Base-by-base conservation (phyloP, 2,888 invertebrate species). In the Drosophila fulvimacula region DNA sequence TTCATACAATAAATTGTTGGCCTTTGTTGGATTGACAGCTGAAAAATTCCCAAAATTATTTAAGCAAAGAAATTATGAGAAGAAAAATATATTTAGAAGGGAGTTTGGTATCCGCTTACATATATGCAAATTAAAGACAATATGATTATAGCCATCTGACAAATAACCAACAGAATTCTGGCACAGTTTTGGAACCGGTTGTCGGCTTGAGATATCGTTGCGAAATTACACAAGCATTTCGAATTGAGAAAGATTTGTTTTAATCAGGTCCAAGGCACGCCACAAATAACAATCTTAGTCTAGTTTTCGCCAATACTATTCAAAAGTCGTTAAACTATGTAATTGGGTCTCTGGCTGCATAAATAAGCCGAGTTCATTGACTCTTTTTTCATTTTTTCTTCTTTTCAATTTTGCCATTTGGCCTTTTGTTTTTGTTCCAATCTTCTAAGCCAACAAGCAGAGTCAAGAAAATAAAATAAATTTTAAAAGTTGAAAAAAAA, bases 341-440 rank as follows among this genome's bases (percentile, higher is more conserved):
- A 84, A 82, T 84, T 84, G 85, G 81, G 82, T 80, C 70, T 73
- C 42, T 17, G 48, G 19, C 57, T 80, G 78, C 69, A 82, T 82
- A 78, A 76, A 69, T 82, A 69, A 69, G 39, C 36, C 13, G 5
- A 61, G 86, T 85, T 82, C 82, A 52, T 83, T 82, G 86, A 83
- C 82, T 52, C 38, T 34, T 48, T 38, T 21, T 19, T 27, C 38
- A 51, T 38, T 17, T 34, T 19, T 34, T 21, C 1, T 34, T 34
- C 17, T 38, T 17, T 11, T 27, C 36, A 49, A 46, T 41, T 17
- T 44, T 39, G 67, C 34, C 39, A 67, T 66, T 68, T 58, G 67
- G 46, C 44, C 30, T 63, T 57, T 27, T 41, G 32, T 36, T 46
- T 52, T 32, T 39, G 58, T 24, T 34, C 11, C 15, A 36, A 34